These are phyloP conservation scores for Harpalus rufipes DNA, from an alignment of 2,888 invertebrate species.

Conservation along the genomic window DNA sequence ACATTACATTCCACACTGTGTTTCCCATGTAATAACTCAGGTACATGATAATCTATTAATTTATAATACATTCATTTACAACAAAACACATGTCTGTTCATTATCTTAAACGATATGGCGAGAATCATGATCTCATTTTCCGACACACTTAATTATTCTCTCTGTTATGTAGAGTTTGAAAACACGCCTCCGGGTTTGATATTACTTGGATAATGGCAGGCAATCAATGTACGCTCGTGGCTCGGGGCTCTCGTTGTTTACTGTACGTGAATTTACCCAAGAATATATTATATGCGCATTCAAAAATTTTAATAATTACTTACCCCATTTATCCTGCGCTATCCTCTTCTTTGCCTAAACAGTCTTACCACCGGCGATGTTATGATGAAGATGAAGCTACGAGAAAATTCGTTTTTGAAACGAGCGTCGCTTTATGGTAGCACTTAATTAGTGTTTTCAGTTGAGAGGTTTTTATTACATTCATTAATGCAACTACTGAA, in stretches of 20 bases:
- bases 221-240: conserved; percentile 42
- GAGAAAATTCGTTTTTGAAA: conserved; percentile 49
- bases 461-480: conserved; percentile 45
- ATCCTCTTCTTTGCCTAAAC: conserved; percentile 9
- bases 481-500: conserved; percentile 51
- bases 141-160: no score
- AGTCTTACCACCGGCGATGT: not conserved
- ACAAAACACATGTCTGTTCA: no score
- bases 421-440: conserved; percentile 44
- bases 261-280: not conserved
- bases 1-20: no score
- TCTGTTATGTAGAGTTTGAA: not conserved
- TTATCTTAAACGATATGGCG: no score
- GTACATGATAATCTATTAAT: no score
- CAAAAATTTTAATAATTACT: conserved; percentile 54
- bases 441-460: conserved; percentile 50
- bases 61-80: no score
- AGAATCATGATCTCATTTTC: no score
- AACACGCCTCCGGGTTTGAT: conserved; percentile 38
- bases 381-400: conserved; percentile 10
- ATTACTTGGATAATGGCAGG: conserved; percentile 30
- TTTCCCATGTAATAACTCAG: no score
- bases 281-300: conserved; percentile 39
- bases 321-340: not conserved
- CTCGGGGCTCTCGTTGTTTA: not conserved